Evolutionary conservation across 64 coral and sea anemone species (phyloP).

Genomic region (Actinia tenebrosa): DNA sequence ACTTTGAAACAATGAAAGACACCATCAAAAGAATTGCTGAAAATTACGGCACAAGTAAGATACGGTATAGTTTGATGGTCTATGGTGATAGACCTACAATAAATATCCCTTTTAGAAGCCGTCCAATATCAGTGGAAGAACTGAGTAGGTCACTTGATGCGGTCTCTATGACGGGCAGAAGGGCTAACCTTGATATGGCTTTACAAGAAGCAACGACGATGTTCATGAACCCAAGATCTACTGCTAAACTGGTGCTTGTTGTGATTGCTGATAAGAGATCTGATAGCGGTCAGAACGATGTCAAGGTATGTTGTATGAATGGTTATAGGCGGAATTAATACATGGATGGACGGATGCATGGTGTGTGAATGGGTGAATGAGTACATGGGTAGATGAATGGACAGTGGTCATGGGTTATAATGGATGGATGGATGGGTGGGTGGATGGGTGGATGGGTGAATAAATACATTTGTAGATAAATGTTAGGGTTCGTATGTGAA

Average conservation of each 20-base stretch:
- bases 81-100: conserved; percentile 46
- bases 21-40: conserved; percentile 43
- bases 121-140: conserved; percentile 26
- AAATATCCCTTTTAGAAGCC: conserved; percentile 33
- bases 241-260: conserved; percentile 41
- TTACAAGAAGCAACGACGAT: conserved; percentile 29
- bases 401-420: no score
- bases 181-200: conserved; percentile 30
- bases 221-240: conserved; percentile 28
- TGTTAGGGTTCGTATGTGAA: no score
- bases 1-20: conserved; percentile 75
- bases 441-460: no score
- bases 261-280: conserved; percentile 48
- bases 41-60: conserved; percentile 65
- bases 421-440: no score
- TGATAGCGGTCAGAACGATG: conserved; percentile 1
- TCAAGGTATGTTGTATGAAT: neutral
- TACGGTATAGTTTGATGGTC: conserved; percentile 53
- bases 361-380: no score
- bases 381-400: no score
- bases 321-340: neutral
- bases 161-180: neutral
- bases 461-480: no score
- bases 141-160: conserved; percentile 35
- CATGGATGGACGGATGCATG: neutral